Base-by-base conservation (phyloP, 2,888 invertebrate genomes). In the Agrotis exclamationis region DNA sequence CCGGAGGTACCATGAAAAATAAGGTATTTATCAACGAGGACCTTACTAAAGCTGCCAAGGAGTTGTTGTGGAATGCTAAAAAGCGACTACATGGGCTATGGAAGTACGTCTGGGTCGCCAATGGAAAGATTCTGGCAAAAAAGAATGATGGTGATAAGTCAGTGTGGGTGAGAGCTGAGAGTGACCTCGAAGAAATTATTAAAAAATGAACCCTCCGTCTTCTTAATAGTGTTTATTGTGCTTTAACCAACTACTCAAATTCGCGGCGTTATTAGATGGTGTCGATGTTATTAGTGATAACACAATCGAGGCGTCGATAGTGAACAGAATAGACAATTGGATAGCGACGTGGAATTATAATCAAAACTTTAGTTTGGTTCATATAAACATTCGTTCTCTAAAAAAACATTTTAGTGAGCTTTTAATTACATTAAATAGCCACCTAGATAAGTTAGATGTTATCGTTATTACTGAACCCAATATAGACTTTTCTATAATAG, bases 291-390 rank as follows among this genome's bases (percentile, higher is more conserved):
- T 48, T 18, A n/a, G 48, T 48, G 48, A 48, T n/a, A 48, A 48
- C 48, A 7, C 18, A n/a, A 18, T n/a, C 9, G 48, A 48, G 18
- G 48, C 48, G 48, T 48, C n/a, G n/a, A 48, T 48, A 48, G 48
- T 48, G 48, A 48, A n/a, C n/a, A 48, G n/a, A 6, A n/a, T 48
- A 48, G 48, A 48, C n/a, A 48, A 48, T 48, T 48, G 48, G 48
- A 48, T 48, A 48, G n/a, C 48, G n/a, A 48, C 48, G 48, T 48
- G 48, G 48, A 48, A 18, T 48, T 2, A 7, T 48, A 48, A 18
- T 48, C 48, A n/a, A n/a, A 48, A 48, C 7, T 7, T 48, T 48
- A 48, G 48, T n/a, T n/a, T 48, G n/a, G n/a, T n/a, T n/a, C n/a
- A n/a, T n/a, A n/a, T n/a, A n/a, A n/a, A n/a, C n/a, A n/a, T n/a